Conservation (phyloP, 1,140 invertebrate species). For the Aporrectodea caliginosa region DNA sequence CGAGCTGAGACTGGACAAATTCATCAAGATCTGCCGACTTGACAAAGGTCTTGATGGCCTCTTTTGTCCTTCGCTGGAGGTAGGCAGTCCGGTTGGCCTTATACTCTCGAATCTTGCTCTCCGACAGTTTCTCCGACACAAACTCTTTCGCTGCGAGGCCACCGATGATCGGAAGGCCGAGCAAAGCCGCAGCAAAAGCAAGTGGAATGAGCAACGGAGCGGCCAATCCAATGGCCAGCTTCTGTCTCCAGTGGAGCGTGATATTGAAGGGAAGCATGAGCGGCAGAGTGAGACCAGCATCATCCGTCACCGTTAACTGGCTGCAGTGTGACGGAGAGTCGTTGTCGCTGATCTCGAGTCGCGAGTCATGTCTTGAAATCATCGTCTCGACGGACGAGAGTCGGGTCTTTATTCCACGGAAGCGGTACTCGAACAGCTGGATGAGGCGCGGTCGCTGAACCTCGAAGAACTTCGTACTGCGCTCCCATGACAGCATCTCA, state of each 20-base stretch:
- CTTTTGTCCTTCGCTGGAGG: not conserved
- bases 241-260: conserved; percentile 9
- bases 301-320: not conserved
- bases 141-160: not conserved
- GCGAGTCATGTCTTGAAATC: conserved; percentile 3
- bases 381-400: not conserved
- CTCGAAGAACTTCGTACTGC: not conserved
- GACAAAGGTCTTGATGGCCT: not conserved
- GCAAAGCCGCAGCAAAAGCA: not conserved
- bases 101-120: not conserved
- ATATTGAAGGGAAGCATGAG: not conserved
- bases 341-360: not conserved
- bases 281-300: not conserved
- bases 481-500: not conserved
- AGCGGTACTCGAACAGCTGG: not conserved
- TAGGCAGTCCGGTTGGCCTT: not conserved
- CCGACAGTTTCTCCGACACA: not conserved
- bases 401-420: not conserved
- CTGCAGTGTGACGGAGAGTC: not conserved
- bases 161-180: conserved; percentile 10
- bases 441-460: not conserved
- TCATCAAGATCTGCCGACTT: not conserved
- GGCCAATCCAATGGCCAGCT: not conserved
- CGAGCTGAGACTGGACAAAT: not conserved
- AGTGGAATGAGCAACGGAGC: conserved; percentile 9